Evolutionary conservation across 1,140 invertebrate genomes (phyloP).

Genomic region (Adoxophyes honmai): DNA sequence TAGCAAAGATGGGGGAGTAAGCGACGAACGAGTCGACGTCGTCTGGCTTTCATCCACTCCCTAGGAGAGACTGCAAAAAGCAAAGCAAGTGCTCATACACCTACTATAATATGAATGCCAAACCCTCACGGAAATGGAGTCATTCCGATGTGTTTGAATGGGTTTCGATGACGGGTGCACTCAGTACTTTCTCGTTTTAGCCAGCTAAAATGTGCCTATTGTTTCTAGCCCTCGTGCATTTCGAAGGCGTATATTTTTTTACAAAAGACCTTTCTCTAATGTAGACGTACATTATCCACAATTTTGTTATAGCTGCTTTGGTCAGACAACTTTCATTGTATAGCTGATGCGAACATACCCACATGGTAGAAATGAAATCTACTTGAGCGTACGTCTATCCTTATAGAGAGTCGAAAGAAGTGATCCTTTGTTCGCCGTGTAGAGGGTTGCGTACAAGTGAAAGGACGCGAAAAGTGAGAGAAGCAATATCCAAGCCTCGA

Average conservation of each 20-base stretch:
- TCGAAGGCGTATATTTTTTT: not conserved
- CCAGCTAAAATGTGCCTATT: slow-evolving; percentile 65
- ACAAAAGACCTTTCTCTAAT: too few species aligned
- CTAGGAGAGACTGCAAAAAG: slow-evolving; percentile 59
- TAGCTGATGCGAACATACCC: too few species aligned
- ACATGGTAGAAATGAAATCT: not conserved
- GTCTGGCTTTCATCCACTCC: slow-evolving; percentile 70
- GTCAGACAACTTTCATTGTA: too few species aligned
- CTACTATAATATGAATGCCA: slow-evolving; percentile 41
- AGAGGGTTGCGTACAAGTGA: slow-evolving; percentile 32
- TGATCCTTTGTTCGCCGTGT: slow-evolving; percentile 41
- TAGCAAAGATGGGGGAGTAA: slow-evolving; percentile 59
- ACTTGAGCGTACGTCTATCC: slow-evolving; percentile 25
- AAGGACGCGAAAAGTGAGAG: slow-evolving; percentile 41
- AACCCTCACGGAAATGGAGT: slow-evolving; percentile 52
- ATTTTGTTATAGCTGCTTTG: not conserved
- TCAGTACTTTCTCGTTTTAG: slow-evolving; percentile 65
- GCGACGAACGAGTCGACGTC: slow-evolving; percentile 47
- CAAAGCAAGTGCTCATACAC: slow-evolving; percentile 42
- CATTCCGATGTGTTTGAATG: slow-evolving; percentile 67
- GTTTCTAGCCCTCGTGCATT: slow-evolving; percentile 40
- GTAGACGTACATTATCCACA: too few species aligned
- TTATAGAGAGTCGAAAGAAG: slow-evolving; percentile 46
- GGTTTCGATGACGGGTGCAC: slow-evolving; percentile 72
- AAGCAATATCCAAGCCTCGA: slow-evolving; percentile 41